Evolutionary conservation across 2,113 vertebrate genomes (phyloP), one percentile per base, ranked within the genome.

Genomic region (Lipophrys pholis): DNA sequence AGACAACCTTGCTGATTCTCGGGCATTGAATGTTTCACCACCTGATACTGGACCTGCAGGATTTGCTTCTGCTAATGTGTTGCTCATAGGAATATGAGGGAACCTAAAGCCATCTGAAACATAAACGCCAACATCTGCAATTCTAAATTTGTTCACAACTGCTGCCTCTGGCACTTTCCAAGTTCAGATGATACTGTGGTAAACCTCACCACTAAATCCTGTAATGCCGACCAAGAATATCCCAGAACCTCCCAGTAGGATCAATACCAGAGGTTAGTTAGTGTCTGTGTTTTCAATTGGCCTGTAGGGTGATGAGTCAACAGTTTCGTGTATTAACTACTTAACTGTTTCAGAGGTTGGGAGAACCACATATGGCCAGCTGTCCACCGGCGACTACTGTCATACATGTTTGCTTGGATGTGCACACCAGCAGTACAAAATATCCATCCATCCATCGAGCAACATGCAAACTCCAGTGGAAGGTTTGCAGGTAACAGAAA

Each of bases 171-270:
- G 74, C 76, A 16, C 72, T 69, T 62, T 73, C 74, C 74, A 42
- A 41, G 51, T 55, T 65, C 53, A 83, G 39, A 66, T 46, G 74
- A 83, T 67, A 72, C 76, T n/a, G 79, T 80, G 76, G 72, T 69
- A 77, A 78, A 74, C 63, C 65, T 79, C 56, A 43, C 45, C 5
- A 48, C 3, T 69, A 69, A 77, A 74, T 82, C 72, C 69, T 5
- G 0, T 68, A 71, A 80, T 57, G 60, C 69, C 70, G 36, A 17
- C 82, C 71, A 45, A 17, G 65, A 45, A 39, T 41, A 54, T 51
- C n/a, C 2, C 7, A 53, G 52, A 30, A 56, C 39, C 46, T 56
- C 67, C 41, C 62, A 35, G 43, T 50, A 67, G 79, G 55, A 53
- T 38, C 48, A 5, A 4, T 0, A 59, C 42, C 68, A 30, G 75